These are phyloP conservation scores for Panopea generosa DNA, from an alignment of 2,888 invertebrate species.

Conservation along the genomic window DNA sequence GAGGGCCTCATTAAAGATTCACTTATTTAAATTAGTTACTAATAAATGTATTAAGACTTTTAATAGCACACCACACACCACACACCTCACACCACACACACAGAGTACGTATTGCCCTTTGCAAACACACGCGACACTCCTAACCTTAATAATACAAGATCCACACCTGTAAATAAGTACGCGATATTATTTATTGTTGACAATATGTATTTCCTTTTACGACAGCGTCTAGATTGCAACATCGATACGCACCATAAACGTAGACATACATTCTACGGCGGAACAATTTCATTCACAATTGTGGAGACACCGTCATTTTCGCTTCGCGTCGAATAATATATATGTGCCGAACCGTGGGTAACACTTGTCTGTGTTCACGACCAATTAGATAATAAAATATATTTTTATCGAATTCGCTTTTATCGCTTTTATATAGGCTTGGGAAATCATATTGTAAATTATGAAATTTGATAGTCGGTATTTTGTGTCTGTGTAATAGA, in stretches of 20 bases:
- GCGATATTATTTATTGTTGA: too few relatives aligned
- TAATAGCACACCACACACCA: too few relatives aligned
- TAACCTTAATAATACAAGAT: too few relatives aligned
- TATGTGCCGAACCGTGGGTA: slow-evolving; percentile 6
- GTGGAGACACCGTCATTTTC: background rate
- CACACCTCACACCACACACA: too few relatives aligned
- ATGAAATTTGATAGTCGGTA: slow-evolving; percentile 1
- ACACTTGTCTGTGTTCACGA: slow-evolving; percentile 7
- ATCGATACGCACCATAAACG: background rate
- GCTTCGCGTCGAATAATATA: background rate
- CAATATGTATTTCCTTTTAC: background rate
- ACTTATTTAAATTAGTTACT: too few relatives aligned
- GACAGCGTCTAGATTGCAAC: background rate
- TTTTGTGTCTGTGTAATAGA: too few relatives aligned
- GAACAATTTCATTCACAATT: slow-evolving; percentile 12
- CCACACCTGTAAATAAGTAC: too few relatives aligned
- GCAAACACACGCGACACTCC: too few relatives aligned
- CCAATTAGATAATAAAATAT: slow-evolving; percentile 47
- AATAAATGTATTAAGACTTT: too few relatives aligned
- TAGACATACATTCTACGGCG: background rate
- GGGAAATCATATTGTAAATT: slow-evolving; percentile 8
- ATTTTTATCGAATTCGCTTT: background rate
- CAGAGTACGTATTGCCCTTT: too few relatives aligned
- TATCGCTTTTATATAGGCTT: background rate
- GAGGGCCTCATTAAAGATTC: too few relatives aligned